phyloP scores from a whole-genome alignment of 2,113 vertebrate species.

The Candoia aspera region DNA sequence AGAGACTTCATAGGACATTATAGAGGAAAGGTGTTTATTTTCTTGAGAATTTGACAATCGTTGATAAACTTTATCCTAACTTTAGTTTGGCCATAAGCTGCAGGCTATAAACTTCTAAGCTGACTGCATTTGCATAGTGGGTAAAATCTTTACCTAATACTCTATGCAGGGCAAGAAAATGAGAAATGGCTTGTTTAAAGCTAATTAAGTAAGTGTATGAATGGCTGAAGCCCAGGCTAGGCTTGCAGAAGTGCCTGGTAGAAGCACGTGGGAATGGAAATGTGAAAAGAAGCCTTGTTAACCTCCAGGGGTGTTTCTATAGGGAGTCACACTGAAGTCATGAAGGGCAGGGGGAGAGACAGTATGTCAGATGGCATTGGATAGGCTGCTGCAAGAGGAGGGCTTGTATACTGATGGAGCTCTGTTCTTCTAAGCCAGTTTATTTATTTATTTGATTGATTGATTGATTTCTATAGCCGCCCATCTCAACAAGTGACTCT shows the following conservation, averaged over 20 bases:
- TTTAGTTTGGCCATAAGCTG: conserved; percentile 7
- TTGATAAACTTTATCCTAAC: neutral
- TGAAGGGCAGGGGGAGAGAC: neutral
- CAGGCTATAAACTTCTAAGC: neutral
- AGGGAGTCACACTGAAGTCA: neutral
- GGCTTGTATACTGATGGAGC: neutral
- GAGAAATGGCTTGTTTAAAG: neutral
- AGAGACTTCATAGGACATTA: neutral
- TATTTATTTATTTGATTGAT: too few relatives aligned
- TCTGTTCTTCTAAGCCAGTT: neutral
- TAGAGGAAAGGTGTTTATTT: conserved; percentile 16
- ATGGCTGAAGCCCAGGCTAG: neutral
- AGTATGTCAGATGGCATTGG: neutral
- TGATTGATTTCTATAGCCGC: too few relatives aligned
- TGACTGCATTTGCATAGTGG: neutral
- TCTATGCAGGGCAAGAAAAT: neutral
- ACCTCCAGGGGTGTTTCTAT: neutral
- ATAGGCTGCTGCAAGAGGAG: neutral
- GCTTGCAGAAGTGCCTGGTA: neutral
- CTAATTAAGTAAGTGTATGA: neutral
- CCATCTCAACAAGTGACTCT: too few relatives aligned
- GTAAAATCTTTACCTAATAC: neutral
- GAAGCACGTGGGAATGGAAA: neutral
- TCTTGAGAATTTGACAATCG: neutral
- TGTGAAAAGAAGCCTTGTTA: neutral